phyloP scores from a whole-genome alignment of 2,888 invertebrate genomes.

The Quadriops clusia region DNA sequence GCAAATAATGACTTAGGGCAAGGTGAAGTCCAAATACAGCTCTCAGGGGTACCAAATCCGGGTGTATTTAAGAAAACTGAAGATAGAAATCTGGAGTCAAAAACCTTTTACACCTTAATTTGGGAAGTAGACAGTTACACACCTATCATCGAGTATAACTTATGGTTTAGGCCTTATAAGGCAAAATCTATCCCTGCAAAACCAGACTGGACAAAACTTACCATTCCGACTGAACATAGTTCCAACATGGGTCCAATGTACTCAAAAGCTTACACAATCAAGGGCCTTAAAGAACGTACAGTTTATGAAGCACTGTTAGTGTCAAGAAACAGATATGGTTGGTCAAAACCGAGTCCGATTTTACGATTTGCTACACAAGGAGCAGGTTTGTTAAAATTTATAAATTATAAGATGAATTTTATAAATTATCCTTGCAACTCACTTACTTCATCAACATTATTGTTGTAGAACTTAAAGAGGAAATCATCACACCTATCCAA shows the following conservation, averaged over 20 bases:
- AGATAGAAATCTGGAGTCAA: conserved; percentile 38
- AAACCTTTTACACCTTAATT: conserved; percentile 54
- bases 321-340: conserved; percentile 76
- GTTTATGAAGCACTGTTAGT: conserved; percentile 67
- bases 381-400: conserved; percentile 42
- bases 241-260: conserved; percentile 59
- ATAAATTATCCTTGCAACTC: too few species aligned
- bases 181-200: conserved; percentile 39
- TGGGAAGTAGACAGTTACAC: conserved; percentile 81
- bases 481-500: conserved; percentile 29
- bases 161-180: conserved; percentile 47
- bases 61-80: conserved; percentile 52
- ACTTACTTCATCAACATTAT: conserved; percentile 2
- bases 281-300: conserved; percentile 59
- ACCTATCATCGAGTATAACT: conserved; percentile 59
- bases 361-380: conserved; percentile 67
- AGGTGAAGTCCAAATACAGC: conserved; percentile 55
- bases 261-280: conserved; percentile 60
- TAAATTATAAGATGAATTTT: too few species aligned
- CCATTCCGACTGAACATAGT: conserved; percentile 54
- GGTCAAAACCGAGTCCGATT: conserved; percentile 66
- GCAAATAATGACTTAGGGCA: conserved; percentile 65
- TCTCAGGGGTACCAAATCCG: conserved; percentile 62
- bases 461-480: conserved; percentile 25
- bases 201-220: conserved; percentile 53